Conservation (phyloP, 1,140 invertebrate genomes). For the Thalassaphorura encarpata region DNA sequence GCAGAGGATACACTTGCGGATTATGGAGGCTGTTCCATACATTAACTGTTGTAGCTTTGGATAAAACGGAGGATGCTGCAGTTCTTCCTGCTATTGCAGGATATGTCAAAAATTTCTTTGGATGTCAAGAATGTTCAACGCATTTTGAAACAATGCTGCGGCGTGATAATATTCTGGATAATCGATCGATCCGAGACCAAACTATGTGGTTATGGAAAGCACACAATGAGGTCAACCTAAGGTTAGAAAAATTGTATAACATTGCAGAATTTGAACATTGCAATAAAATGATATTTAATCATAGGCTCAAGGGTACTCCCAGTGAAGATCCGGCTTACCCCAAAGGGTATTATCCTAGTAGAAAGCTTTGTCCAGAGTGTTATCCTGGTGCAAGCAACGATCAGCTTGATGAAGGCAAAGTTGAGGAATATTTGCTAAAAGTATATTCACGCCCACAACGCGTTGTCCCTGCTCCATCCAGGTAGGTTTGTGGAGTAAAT, state of each 20-base stretch:
- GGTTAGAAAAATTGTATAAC: slow-evolving; percentile 9
- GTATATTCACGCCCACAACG: slow-evolving; percentile 51
- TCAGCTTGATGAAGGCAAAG: slow-evolving; percentile 55
- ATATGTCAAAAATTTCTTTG: slow-evolving; percentile 88
- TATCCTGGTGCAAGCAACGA: slow-evolving; percentile 40
- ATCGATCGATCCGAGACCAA: slow-evolving; percentile 57
- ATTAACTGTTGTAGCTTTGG: slow-evolving; percentile 67
- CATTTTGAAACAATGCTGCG: slow-evolving; percentile 77
- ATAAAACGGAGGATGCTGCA: slow-evolving; percentile 40
- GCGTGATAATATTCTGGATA: slow-evolving; percentile 50
- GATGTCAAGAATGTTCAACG: slow-evolving; percentile 76
- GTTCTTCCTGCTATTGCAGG: slow-evolving; percentile 72
- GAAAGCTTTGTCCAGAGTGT: slow-evolving; percentile 58
- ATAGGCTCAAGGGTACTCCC: slow-evolving; percentile 63
- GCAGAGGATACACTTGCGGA: slow-evolving; percentile 87
- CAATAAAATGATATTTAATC: not conserved
- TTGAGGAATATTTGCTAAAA: slow-evolving; percentile 60
- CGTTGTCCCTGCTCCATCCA: no score
- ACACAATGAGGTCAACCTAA: slow-evolving; percentile 81
- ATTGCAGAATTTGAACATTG: not conserved
- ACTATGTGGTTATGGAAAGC: slow-evolving; percentile 90
- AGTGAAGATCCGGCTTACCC: slow-evolving; percentile 84
- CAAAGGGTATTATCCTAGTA: slow-evolving; percentile 81
- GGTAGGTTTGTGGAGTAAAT: no score
- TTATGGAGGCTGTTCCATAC: slow-evolving; percentile 94